phyloP scores from a whole-genome alignment of 1,140 invertebrate genomes.

The Zaprionus kolodkinae region DNA sequence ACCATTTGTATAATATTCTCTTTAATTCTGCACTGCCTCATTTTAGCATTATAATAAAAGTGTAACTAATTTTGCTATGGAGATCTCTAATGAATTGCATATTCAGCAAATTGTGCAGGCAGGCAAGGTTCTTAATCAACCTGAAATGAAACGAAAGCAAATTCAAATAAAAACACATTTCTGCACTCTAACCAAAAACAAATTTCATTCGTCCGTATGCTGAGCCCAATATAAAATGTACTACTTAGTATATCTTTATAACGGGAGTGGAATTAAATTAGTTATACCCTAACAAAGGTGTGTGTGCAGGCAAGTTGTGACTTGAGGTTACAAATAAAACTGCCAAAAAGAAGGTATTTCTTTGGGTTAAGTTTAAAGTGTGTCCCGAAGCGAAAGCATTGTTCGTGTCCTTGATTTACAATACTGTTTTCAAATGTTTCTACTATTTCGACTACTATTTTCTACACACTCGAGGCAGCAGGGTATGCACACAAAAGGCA shows the following conservation, averaged over 20 bases:
- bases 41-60: not conserved
- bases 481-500: slow-evolving; percentile 44
- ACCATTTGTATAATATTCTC: not conserved
- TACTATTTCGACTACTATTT: not conserved
- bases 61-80: not conserved
- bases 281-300: slow-evolving; percentile 24
- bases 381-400: not conserved
- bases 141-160: slow-evolving; percentile 10
- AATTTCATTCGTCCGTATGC: slow-evolving; percentile 29
- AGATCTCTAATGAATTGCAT: slow-evolving; percentile 3
- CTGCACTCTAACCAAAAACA: not conserved
- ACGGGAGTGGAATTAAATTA: slow-evolving; percentile 5
- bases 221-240: slow-evolving; percentile 57
- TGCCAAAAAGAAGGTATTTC: not conserved
- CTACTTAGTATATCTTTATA: slow-evolving; percentile 28
- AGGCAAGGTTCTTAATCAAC: not conserved
- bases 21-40: not conserved
- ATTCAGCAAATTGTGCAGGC: slow-evolving; percentile 1
- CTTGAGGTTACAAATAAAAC: slow-evolving; percentile 1
- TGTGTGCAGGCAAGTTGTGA: not conserved
- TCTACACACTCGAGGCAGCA: not conserved
- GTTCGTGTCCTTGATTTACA: slow-evolving; percentile 12
- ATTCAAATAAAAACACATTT: slow-evolving; percentile 28
- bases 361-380: not conserved
- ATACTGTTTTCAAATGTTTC: slow-evolving; percentile 26